Base-by-base conservation (phyloP, 1,140 invertebrate species). In the Cherax quadricarinatus region DNA sequence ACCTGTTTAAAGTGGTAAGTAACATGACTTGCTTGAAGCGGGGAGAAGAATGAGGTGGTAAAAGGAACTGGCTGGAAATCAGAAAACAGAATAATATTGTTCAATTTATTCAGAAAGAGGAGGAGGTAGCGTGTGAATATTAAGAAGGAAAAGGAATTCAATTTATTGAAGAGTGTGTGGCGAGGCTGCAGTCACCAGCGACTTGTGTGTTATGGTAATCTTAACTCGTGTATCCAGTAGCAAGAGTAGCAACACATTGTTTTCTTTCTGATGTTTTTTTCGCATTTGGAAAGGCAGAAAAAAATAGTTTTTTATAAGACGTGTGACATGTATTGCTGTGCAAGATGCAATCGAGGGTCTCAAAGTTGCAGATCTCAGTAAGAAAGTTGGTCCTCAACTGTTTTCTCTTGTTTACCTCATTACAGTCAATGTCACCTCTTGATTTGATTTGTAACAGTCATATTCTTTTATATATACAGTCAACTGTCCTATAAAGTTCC, bases 161-260 rank as follows among this genome's bases (percentile, higher is more conserved):
- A 18, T 70, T 12, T 16, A 18, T 70, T 12, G 18, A 70, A 70
- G 21, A 83, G 81, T 41, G 30, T 41, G 30, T 41, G 30, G 2
- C 30, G 30, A 41, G 16, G 48, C 51, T 51, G 79, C 48, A 51
- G 48, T 51, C 21, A 10, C 16, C 41, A 9, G 18, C 79, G 12
- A 18, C 48, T 41, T 81, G 18, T 81, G 79, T 81, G 53, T 57
- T 57, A 7, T 5, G 6, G 9, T 21, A 51, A 30, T 51, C 0
- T 51, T 49, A 81, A 57, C 79, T n/a, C n/a, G 51, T 57, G 48
- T 81, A 81, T 57, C 79, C 51, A 49, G 48, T 51, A 81, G 30
- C 48, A 51, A 51, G 16, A 49, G 51, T n/a, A 51, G 16, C 6
- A 51, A 21, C 48, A 51, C 48, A 18, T 48, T 80, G 12, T n/a